phyloP scores from a whole-genome alignment of 2,113 vertebrate species.

The Columba janthina region DNA sequence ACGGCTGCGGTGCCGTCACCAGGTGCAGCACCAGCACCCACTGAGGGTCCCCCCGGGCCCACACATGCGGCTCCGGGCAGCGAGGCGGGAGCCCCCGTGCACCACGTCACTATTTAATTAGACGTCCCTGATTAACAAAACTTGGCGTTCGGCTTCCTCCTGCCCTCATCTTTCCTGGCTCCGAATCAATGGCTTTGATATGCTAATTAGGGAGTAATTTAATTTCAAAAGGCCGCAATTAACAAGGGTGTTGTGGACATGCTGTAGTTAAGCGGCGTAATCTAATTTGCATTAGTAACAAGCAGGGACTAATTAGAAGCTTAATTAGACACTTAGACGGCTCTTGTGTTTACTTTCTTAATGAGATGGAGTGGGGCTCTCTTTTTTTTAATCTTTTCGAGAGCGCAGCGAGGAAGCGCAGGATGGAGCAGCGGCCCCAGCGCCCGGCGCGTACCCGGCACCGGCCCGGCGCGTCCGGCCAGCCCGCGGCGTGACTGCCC shows the following conservation, averaged over 20 bases:
- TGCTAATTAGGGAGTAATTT: slow-evolving; percentile 99
- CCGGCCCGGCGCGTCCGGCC: neutral
- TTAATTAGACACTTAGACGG: slow-evolving; percentile 99
- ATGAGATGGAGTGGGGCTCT: slow-evolving; percentile 94
- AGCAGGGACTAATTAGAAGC: slow-evolving; percentile 99
- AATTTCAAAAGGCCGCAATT: slow-evolving; percentile 99
- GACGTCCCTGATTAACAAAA: slow-evolving; percentile 98
- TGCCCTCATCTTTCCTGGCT: slow-evolving; percentile 86
- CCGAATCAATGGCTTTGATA: slow-evolving; percentile 99
- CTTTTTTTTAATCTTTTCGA: slow-evolving; percentile 75
- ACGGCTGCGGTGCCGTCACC: rapidly evolving
- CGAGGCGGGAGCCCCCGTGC: slow-evolving; percentile 57
- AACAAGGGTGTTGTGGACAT: slow-evolving; percentile 99
- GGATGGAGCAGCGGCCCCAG: slow-evolving; percentile 13
- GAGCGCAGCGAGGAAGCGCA: slow-evolving; percentile 45
- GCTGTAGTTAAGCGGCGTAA: slow-evolving; percentile 99
- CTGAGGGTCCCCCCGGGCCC: neutral
- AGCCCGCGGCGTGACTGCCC: neutral
- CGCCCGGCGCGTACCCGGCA: neutral
- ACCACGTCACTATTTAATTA: slow-evolving; percentile 96
- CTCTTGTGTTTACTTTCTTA: slow-evolving; percentile 99
- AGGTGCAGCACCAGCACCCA: neutral
- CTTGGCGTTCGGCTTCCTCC: slow-evolving; percentile 96
- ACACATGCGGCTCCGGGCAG: neutral
- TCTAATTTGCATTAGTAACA: slow-evolving; percentile 99